Conservation (phyloP, 2,888 invertebrate genomes). For the Pomacea canaliculata region DNA sequence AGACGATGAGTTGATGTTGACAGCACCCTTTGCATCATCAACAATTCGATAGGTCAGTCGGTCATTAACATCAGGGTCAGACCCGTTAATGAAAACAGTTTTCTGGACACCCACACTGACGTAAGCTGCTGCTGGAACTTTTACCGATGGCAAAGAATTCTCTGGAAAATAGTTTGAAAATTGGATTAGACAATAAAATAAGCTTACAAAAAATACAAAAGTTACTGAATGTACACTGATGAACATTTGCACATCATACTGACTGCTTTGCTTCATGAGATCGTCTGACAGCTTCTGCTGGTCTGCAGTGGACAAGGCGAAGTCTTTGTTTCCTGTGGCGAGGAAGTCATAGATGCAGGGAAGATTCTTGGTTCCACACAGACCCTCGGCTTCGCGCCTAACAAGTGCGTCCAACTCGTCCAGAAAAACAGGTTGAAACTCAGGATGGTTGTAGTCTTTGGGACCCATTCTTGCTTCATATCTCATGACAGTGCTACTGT, state of each 20-base stretch:
- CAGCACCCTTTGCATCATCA: background rate
- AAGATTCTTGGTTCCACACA: background rate
- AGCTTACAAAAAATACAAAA: too few species aligned
- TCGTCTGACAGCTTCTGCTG: background rate
- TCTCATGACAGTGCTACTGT: background rate
- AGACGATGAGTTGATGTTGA: background rate
- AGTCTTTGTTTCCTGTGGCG: background rate
- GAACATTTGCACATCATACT: background rate
- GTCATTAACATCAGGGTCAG: background rate
- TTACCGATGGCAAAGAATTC: background rate
- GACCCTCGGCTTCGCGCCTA: background rate
- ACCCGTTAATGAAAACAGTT: background rate
- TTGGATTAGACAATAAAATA: too few species aligned
- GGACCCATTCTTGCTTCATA: background rate
- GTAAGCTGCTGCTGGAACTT: background rate
- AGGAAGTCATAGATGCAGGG: background rate
- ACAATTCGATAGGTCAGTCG: constrained; percentile 8
- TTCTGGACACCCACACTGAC: background rate
- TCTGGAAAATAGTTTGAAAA: background rate
- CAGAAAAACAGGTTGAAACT: background rate
- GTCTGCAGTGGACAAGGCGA: background rate
- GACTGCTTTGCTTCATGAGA: background rate
- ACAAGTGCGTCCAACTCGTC: background rate
- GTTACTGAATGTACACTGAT: background rate
- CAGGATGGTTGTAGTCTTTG: background rate